Percentiles rank a stretch among this genome's conserved stretches.
Evolutionary conservation across 2,797 vertebrate species (phyloP).

Genomic region (Arrhamphus sclerolepis): DNA sequence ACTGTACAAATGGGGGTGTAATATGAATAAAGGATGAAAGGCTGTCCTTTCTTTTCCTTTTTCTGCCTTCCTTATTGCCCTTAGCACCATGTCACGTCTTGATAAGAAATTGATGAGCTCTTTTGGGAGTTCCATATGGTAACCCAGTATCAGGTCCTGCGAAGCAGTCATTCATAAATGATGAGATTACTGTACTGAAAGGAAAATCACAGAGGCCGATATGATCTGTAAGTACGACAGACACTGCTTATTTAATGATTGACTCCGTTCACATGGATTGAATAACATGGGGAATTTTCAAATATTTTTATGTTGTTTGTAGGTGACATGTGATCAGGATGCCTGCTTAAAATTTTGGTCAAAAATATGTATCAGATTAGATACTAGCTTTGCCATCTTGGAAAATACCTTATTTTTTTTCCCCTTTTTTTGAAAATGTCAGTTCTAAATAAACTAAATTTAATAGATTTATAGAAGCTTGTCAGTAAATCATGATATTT

Average conservation of each 20-base stretch:
- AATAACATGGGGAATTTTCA: background rate
- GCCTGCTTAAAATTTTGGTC: background rate
- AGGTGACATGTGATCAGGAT: background rate
- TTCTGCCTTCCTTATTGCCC: background rate
- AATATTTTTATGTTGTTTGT: background rate
- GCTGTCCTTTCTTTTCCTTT: background rate
- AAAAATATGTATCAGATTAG: background rate
- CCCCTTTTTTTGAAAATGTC: slow-evolving; percentile 9
- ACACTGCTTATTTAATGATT: too few species aligned
- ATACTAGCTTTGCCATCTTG: too few species aligned
- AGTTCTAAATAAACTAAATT: slow-evolving; percentile 2
- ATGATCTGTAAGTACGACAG: too few species aligned
- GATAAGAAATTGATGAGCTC: slow-evolving; percentile 46
- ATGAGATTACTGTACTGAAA: slow-evolving; percentile 20
- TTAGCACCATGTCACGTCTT: slow-evolving; percentile 20
- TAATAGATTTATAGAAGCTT: background rate
- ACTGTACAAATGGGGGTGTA: too few species aligned
- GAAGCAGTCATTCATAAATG: slow-evolving; percentile 38
- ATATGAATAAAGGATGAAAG: too few species aligned
- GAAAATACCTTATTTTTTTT: slow-evolving; percentile 1
- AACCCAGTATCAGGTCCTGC: slow-evolving; percentile 9
- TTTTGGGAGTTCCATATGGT: slow-evolving; percentile 53
- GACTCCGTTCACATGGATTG: background rate
- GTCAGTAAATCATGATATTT: too few species aligned
- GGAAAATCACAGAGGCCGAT: background rate